A percentile compares a stretch with the other conserved stretches of the same genome.
Conservation (phyloP, 2,888 invertebrate genomes). For the Ditula angustiorana region DNA sequence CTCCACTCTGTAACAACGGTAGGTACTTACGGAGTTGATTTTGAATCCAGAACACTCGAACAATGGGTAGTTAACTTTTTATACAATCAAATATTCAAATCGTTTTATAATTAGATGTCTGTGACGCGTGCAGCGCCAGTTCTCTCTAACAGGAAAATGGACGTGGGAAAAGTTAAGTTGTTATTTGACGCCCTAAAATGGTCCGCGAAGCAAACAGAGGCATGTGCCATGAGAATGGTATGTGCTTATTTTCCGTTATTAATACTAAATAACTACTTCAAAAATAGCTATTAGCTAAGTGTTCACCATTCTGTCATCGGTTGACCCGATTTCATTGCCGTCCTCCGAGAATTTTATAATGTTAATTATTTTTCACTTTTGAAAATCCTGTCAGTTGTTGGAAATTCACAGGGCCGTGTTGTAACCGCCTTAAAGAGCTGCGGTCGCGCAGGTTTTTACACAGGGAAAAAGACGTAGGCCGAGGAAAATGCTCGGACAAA, state of each 20-base stretch:
- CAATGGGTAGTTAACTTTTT: constrained; percentile 4
- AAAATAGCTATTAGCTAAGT: not conserved
- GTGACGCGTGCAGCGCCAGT: not conserved
- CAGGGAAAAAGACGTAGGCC: not conserved
- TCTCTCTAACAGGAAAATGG: not conserved
- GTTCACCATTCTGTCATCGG: not conserved
- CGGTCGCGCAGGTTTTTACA: constrained; percentile 14
- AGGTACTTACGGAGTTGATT: not conserved
- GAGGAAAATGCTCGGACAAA: constrained; percentile 1
- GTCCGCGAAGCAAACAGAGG: not conserved
- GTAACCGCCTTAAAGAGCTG: not conserved
- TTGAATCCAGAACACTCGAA: not conserved
- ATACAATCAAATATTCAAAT: constrained; percentile 2
- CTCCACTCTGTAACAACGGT: not conserved
- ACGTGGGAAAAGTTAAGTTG: not conserved
- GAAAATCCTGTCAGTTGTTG: constrained; percentile 11
- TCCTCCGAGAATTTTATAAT: constrained; percentile 10
- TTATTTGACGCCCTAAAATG: not conserved
- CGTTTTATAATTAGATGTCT: not conserved
- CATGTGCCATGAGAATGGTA: not conserved
- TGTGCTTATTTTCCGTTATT: not conserved
- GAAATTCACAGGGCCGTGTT: constrained; percentile 11
- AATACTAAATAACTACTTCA: not conserved
- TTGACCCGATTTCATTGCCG: not conserved
- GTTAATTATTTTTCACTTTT: constrained; percentile 3